A percentile compares a stretch with the other conserved stretches of the same genome.
These are phyloP conservation scores for Dorcus hopei DNA, from an alignment of 2,888 invertebrate genomes.

Conservation along the genomic window DNA sequence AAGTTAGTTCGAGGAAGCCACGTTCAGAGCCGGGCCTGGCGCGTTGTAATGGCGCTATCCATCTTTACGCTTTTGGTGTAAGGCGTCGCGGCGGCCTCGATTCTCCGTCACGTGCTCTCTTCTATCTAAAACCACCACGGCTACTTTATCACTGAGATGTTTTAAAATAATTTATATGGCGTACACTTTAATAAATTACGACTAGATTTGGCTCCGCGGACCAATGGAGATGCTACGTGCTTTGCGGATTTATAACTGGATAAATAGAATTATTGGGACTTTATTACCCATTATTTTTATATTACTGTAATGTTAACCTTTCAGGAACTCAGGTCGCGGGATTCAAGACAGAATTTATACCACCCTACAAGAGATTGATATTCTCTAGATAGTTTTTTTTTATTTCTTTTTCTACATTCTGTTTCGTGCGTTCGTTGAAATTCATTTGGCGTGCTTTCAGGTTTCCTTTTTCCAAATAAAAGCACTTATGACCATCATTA, in stretches of 20 bases:
- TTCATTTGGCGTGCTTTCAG: too few species aligned
- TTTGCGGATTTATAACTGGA: conserved; percentile 7
- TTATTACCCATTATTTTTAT: conserved; percentile 10
- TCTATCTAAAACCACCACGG: conserved; percentile 20
- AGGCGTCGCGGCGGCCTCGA: conserved; percentile 13
- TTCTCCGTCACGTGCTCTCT: conserved; percentile 16
- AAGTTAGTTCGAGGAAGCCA: too few species aligned
- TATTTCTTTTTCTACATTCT: too few species aligned
- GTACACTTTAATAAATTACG: conserved; percentile 16
- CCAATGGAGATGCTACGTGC: conserved; percentile 15
- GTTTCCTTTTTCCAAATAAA: too few species aligned
- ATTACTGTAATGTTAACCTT: not conserved
- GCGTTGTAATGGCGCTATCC: conserved; percentile 19
- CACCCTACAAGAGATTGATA: too few species aligned
- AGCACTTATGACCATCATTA: too few species aligned
- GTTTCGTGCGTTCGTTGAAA: too few species aligned
- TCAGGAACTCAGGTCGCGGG: too few species aligned
- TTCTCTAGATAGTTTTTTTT: too few species aligned
- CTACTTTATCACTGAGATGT: conserved; percentile 17
- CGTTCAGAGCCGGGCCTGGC: conserved; percentile 2
- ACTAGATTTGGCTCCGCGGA: conserved; percentile 1
- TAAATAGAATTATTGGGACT: conserved; percentile 15
- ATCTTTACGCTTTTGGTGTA: conserved; percentile 9
- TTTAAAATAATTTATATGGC: conserved; percentile 18
- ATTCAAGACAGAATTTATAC: too few species aligned